phyloP scores from a whole-genome alignment of 2,113 vertebrate species.

The Petroica traversi region DNA sequence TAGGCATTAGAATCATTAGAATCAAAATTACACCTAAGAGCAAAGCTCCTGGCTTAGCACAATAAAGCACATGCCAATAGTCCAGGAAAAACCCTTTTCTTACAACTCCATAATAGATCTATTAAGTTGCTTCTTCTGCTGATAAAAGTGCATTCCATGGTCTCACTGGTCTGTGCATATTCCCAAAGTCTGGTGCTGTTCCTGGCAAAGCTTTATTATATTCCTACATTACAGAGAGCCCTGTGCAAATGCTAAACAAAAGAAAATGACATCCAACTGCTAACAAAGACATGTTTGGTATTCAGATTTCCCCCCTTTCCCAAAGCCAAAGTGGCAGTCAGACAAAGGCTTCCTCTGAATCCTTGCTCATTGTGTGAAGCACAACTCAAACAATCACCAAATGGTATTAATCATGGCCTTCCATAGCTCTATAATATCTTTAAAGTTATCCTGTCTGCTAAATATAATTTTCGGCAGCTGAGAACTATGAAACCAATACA shows the following conservation, averaged over 20 bases:
- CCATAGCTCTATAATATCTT: neutral
- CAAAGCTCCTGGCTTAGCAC: neutral
- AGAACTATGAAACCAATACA: neutral
- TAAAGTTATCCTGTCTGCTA: neutral
- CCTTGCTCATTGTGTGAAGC: neutral
- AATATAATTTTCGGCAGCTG: neutral
- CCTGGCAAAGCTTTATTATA: neutral
- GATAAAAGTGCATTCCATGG: neutral
- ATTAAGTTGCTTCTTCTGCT: neutral
- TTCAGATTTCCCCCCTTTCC: neutral
- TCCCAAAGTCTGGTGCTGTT: neutral
- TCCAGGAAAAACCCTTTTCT: neutral
- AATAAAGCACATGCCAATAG: neutral
- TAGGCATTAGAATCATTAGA: neutral
- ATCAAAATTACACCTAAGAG: neutral
- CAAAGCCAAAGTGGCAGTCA: neutral
- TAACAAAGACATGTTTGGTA: neutral
- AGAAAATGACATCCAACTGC: neutral
- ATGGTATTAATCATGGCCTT: neutral
- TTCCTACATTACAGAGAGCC: neutral
- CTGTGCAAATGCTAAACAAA: slow-evolving; percentile 18
- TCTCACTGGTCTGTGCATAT: neutral
- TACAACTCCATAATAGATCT: neutral
- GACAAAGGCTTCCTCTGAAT: neutral
- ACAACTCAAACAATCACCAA: neutral